Evolutionary conservation across 35 echinoderm and acorn worm species (phyloP).

Genomic region (Heliocidaris tuberculata): DNA sequence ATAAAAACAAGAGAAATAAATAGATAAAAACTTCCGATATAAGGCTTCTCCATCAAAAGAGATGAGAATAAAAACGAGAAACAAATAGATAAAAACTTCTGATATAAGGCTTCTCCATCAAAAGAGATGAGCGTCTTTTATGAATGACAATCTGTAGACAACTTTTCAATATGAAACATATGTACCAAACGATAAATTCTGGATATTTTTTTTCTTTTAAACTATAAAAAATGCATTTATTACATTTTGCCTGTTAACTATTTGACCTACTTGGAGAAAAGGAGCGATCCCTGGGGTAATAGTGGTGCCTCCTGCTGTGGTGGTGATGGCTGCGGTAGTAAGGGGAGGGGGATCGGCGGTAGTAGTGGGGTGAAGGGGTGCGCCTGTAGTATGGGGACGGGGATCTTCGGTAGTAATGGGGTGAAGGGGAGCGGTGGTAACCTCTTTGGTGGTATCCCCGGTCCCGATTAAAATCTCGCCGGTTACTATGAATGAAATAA

Average conservation of each 20-base stretch:
- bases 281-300: conserved; percentile 57
- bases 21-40: too few species aligned
- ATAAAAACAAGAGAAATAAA: neutral
- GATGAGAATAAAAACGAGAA: neutral
- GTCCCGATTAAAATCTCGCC: conserved; percentile 35
- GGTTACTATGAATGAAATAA: neutral
- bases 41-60: too few species aligned
- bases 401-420: conserved; percentile 29
- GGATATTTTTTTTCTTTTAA: neutral
- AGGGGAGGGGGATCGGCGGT: conserved; percentile 26
- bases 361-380: conserved; percentile 60
- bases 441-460: conserved; percentile 41
- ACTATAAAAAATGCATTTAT: neutral
- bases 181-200: too few species aligned
- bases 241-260: neutral
- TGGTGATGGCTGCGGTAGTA: conserved; percentile 12
- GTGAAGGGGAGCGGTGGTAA: conserved; percentile 28
- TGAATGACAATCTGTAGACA: too few species aligned
- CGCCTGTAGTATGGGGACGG: conserved; percentile 44
- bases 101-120: too few species aligned
- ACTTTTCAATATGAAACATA: too few species aligned
- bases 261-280: conserved; percentile 39
- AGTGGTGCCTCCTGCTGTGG: neutral
- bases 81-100: too few species aligned
- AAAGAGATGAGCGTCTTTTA: too few species aligned